Evolutionary conservation across 2,797 vertebrate genomes (phyloP).

Genomic region (Dendrocincla fuliginosa): DNA sequence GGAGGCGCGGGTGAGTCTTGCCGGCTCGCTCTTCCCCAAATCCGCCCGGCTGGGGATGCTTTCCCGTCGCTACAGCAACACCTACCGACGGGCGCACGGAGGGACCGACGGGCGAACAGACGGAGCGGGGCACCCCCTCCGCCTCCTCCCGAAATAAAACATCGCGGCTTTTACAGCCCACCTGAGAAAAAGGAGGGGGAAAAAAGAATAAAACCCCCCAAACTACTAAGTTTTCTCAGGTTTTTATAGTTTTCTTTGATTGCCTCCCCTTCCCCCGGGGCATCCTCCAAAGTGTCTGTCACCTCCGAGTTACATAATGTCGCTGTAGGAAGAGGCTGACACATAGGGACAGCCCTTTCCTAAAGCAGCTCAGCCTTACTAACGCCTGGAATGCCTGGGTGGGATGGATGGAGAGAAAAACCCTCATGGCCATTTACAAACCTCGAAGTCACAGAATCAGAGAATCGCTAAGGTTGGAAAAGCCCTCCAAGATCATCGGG

Average conservation of each 20-base stretch:
- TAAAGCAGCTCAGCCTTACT: neutral
- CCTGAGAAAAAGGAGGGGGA: neutral
- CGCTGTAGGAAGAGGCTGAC: slow-evolving; percentile 31
- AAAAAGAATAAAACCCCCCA: fast-evolving
- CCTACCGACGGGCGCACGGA: slow-evolving; percentile 50
- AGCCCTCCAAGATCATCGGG: neutral
- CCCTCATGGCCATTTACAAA: neutral
- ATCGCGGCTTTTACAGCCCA: neutral
- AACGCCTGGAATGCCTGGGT: neutral
- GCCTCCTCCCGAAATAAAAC: neutral
- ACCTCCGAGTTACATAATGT: slow-evolving; percentile 41
- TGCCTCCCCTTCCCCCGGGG: too few relatives aligned
- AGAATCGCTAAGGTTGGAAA: neutral
- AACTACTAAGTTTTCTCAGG: neutral
- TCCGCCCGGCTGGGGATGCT: slow-evolving; percentile 18
- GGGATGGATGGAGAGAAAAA: slow-evolving; percentile 2
- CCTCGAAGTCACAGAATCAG: neutral
- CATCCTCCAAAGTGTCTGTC: slow-evolving; percentile 17
- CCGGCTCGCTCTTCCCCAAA: slow-evolving; percentile 32
- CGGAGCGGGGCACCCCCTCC: neutral
- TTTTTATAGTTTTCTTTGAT: neutral
- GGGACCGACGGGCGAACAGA: neutral
- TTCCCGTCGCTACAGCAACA: slow-evolving; percentile 66
- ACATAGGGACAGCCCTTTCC: slow-evolving; percentile 1
- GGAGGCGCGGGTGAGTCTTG: neutral